Base-by-base conservation (phyloP, 2,113 vertebrate genomes). In the Sturnira hondurensis region DNA sequence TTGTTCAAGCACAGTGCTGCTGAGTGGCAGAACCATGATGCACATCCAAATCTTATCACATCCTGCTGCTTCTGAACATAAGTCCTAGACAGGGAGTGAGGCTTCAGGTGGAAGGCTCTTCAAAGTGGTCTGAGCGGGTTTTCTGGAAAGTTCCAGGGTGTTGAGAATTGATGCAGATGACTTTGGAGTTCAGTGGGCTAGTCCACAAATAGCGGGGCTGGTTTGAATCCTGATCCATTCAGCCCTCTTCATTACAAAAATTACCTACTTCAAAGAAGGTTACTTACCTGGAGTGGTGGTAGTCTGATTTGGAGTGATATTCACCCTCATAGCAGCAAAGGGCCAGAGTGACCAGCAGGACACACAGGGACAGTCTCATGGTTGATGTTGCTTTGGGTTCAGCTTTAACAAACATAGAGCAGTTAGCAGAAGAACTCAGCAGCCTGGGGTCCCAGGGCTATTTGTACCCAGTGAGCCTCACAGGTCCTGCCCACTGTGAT, bases 341-440 rank as follows among this genome's bases (percentile, higher is more conserved):
- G 43, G 43, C 43, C 43, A 97, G 61, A 10, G 33, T 54, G 88
- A 95, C 38, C 77, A 96, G 67, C 22, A 96, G 52, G 56, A 94
- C 31, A 28, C 22, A 10, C 67, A 96, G 22, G 0, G 4, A 36
- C 19, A 65, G 94, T 45, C 38, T 96, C 97, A 97, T 97, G 95
- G 41, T 24, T 45, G 10, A 26, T 45, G 56, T 31, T 56, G 68
- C n/a, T 74, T 26, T 84, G 33, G 9, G 76, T 38, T 33, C 31
- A 33, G 45, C 58, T 68, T 77, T 38, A 11, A 7, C 16, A 52
- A 78, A 56, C 0, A 6, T 16, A 14, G 73, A 78, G 41, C 4
- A 26, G 11, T 58, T 50, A 43, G 36, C 38, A 14, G 45, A 43
- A 41, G n/a, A 8, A 20, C 24, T 17, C 73, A 76, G 65, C 31